These are phyloP conservation scores for Orycteropus afer DNA, from an alignment of 2,113 vertebrate genomes.

Conservation along the genomic window DNA sequence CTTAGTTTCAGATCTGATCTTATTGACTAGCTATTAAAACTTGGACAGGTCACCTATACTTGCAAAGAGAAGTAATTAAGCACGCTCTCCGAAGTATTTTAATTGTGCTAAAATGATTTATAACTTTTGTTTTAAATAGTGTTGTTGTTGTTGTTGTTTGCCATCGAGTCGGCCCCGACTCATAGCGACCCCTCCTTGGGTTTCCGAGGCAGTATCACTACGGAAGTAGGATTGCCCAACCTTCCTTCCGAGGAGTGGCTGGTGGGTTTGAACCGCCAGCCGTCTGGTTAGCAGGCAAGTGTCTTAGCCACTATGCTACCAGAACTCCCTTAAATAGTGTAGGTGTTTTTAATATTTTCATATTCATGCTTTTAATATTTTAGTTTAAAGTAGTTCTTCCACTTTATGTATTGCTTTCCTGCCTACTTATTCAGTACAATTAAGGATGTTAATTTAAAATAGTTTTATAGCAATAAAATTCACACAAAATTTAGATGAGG, in stretches of 20 bases:
- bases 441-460: not conserved
- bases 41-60: not conserved
- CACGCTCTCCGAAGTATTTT: not conserved
- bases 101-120: not conserved
- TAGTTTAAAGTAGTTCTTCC: slow-evolving; percentile 1
- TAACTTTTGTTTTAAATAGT: not conserved
- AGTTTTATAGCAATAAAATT: not conserved
- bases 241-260: too few relatives aligned
- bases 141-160: too few relatives aligned
- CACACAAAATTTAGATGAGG: not conserved
- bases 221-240: too few relatives aligned
- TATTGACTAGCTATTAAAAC: not conserved
- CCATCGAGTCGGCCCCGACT: too few relatives aligned
- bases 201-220: too few relatives aligned
- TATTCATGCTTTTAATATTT: not conserved
- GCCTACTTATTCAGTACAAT: not conserved
- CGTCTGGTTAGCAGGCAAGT: too few relatives aligned
- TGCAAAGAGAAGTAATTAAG: not conserved
- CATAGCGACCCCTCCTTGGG: too few relatives aligned
- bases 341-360: not conserved
- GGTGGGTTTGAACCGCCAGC: too few relatives aligned
- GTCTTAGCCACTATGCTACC: too few relatives aligned
- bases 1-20: not conserved
- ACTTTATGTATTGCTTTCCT: not conserved
- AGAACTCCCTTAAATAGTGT: too few relatives aligned